These are phyloP conservation scores for Charadrius vociferus DNA, from an alignment of 2,113 vertebrate genomes.

Conservation along the genomic window DNA sequence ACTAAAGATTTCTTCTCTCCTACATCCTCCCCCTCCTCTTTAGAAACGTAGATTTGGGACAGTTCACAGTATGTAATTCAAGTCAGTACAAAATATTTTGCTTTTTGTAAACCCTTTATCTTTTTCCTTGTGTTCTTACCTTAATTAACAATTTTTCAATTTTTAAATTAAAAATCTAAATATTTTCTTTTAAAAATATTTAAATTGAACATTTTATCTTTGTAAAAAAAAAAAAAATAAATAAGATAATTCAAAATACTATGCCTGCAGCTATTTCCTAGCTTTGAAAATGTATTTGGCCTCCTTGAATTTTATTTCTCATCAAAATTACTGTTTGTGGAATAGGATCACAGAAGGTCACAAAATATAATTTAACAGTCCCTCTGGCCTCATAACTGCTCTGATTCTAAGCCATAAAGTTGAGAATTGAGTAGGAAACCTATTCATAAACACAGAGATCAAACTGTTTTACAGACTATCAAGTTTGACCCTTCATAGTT, in stretches of 20 bases:
- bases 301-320: not conserved
- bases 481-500: not conserved
- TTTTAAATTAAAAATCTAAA: not conserved
- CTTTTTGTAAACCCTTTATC: not conserved
- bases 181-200: not conserved
- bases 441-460: not conserved
- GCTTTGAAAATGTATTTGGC: not conserved
- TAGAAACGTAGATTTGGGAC: not conserved
- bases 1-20: not conserved
- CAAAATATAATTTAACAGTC: not conserved
- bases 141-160: not conserved
- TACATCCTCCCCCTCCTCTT: not conserved
- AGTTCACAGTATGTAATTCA: not conserved
- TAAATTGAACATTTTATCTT: not conserved
- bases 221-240: not conserved
- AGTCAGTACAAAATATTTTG: not conserved
- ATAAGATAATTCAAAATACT: not conserved
- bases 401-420: not conserved
- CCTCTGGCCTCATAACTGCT: not conserved
- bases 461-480: not conserved
- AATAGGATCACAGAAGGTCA: not conserved
- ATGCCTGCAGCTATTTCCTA: not conserved
- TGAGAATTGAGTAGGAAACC: not conserved
- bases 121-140: not conserved
- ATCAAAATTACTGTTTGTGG: not conserved